Base-by-base conservation (phyloP, 2,113 vertebrate species). In the Anolis sagrei region DNA sequence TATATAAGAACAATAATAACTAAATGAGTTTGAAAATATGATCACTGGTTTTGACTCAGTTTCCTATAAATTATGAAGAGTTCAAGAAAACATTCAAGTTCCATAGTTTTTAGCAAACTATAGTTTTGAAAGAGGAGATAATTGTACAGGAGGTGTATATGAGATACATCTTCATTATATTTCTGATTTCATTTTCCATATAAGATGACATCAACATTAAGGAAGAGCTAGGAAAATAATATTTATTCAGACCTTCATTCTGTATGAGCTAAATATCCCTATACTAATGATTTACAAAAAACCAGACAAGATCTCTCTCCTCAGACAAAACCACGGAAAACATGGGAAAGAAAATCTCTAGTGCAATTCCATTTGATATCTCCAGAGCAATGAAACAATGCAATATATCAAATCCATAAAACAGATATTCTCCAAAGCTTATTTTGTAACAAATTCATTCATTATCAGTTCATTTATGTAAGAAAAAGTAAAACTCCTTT, bases 401-500 rank as follows among this genome's bases (percentile, higher is more conserved):
- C 48, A 88, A 90, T 58, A 58, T 14, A 58, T 58, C 18, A 3
- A 58, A 58, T 58, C 54, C 54, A 58, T 58, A 14, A 58, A 58
- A 58, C 9, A 58, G 13, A 16, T 58, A 58, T 58, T 58, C 13
- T 18, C 54, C 54, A 3, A 14, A 58, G 54, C 54, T 14, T 58
- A 13, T 58, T 58, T 58, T 58, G 16, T n/a, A 58, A 58, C 13
- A 14, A 14, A 58, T 58, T 13, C 13, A 58, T 58, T 58, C 18
- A 14, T 58, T 58, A 58, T 58, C 54, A 58, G 18, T 91, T 77
- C 54, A 21, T 64, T 64, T 77, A 29, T 76, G 8, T n/a, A 76
- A 93, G 93, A 92, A 89, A 76, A 89, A 7, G 86, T 25, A 84
- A 85, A 92, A 86, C 69, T 62, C 89, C 34, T 75, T 95, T 94